Conservation (phyloP, 2,888 invertebrate genomes). For the Protophormia terraenovae region DNA sequence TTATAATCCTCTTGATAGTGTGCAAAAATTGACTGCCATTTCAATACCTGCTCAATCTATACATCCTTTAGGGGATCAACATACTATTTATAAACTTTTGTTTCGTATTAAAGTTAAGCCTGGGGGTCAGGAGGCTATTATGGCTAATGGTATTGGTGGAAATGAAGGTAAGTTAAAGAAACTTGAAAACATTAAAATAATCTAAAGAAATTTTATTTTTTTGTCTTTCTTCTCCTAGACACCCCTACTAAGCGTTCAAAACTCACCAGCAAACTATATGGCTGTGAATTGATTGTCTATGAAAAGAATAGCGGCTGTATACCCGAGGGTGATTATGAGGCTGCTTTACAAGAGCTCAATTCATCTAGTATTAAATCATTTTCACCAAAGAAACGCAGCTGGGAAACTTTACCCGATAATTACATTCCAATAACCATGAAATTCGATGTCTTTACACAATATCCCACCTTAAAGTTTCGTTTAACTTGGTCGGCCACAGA, state of each 20-base stretch:
- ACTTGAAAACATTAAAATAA: too few species aligned
- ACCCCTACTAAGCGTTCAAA: slow-evolving; percentile 87
- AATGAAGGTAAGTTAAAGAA: slow-evolving; percentile 59
- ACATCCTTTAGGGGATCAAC: slow-evolving; percentile 79
- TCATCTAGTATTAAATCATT: slow-evolving; percentile 81
- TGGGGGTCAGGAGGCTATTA: slow-evolving; percentile 75
- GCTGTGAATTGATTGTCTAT: slow-evolving; percentile 92
- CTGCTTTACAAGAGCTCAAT: slow-evolving; percentile 89
- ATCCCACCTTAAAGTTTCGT: slow-evolving; percentile 92
- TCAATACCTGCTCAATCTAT: slow-evolving; percentile 94
- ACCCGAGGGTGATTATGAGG: slow-evolving; percentile 94
- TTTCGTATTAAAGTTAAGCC: slow-evolving; percentile 77
- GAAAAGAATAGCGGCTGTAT: slow-evolving; percentile 94
- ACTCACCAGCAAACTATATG: slow-evolving; percentile 82
- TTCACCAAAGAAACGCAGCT: slow-evolving; percentile 88
- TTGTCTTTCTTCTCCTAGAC: too few species aligned
- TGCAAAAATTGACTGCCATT: slow-evolving; percentile 86
- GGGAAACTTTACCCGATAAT: slow-evolving; percentile 85
- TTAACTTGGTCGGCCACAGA: slow-evolving; percentile 90
- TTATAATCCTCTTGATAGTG: slow-evolving; percentile 85
- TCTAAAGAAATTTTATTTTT: too few species aligned
- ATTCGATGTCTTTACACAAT: slow-evolving; percentile 89
- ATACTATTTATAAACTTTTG: slow-evolving; percentile 79
- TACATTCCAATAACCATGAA: slow-evolving; percentile 81
- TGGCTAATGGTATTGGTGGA: slow-evolving; percentile 54